A percentile compares a stretch with the other conserved stretches of the same genome.
These are phyloP conservation scores for Onychostruthus taczanowskii DNA, from an alignment of 2,113 vertebrate genomes.

Conservation along the genomic window DNA sequence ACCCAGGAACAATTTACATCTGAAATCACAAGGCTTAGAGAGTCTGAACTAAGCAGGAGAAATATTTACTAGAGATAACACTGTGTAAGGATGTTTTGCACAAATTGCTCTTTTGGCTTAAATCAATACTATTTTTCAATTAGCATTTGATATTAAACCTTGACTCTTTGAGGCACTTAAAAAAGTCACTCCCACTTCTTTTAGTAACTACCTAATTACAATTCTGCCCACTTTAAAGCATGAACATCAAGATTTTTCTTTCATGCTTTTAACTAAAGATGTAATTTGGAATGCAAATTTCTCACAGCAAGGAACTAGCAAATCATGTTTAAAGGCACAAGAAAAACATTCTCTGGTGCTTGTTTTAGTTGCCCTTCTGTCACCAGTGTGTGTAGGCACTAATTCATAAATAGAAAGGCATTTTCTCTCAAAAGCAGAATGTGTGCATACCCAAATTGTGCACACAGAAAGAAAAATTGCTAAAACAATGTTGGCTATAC, in stretches of 20 bases:
- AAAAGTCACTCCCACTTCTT: neutral
- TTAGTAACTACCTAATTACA: neutral
- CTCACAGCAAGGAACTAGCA: neutral
- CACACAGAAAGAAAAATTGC: neutral
- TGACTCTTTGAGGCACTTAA: neutral
- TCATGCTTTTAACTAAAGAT: neutral
- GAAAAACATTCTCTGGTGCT: neutral
- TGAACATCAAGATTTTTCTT: neutral
- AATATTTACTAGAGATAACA: neutral
- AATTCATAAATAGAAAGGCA: neutral
- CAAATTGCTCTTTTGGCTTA: neutral
- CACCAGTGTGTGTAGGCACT: neutral
- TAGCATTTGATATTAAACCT: slow-evolving; percentile 8
- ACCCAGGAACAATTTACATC: neutral
- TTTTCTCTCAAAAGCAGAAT: neutral
- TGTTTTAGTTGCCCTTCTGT: neutral
- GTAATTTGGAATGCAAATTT: slow-evolving; percentile 12
- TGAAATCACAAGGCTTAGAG: neutral
- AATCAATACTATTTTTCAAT: neutral
- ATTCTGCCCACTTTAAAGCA: neutral
- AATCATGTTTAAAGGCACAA: neutral
- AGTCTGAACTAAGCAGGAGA: neutral
- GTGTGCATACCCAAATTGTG: neutral
- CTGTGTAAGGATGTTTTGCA: neutral
- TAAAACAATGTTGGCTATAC: neutral